A percentile compares a stretch with the other conserved stretches of the same genome.
These are phyloP conservation scores for Limnephilus rhombicus DNA, from an alignment of 2,888 invertebrate genomes.

Conservation along the genomic window DNA sequence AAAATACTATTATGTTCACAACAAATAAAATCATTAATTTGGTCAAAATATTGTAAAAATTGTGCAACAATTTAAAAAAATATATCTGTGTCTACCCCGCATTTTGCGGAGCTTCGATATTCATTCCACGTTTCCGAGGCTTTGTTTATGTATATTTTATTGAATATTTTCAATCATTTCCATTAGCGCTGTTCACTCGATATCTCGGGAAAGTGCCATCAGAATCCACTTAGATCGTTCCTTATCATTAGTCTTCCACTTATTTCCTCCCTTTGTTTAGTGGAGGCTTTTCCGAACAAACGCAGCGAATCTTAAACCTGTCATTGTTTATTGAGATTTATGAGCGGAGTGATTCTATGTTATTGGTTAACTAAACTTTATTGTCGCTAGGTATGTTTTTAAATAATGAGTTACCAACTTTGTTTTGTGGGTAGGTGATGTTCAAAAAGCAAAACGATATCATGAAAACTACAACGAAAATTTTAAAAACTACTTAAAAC, in stretches of 20 bases:
- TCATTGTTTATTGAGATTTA: not conserved
- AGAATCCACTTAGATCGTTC: slow-evolving; percentile 24
- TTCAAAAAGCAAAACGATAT: too few species aligned
- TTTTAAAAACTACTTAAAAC: too few species aligned
- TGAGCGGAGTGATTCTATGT: not conserved
- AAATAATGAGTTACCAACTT: too few species aligned
- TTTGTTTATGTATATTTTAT: not conserved
- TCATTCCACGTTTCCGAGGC: not conserved
- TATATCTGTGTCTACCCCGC: not conserved
- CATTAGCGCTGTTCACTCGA: slow-evolving; percentile 35
- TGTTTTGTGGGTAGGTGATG: too few species aligned
- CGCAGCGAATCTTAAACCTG: not conserved
- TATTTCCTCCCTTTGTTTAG: not conserved
- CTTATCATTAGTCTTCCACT: slow-evolving; percentile 31
- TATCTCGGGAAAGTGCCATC: slow-evolving; percentile 14
- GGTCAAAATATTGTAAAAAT: too few species aligned
- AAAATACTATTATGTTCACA: too few species aligned
- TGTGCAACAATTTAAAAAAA: not conserved
- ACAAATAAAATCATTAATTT: not conserved
- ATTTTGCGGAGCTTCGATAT: not conserved
- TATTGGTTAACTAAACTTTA: too few species aligned
- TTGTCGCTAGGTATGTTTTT: too few species aligned
- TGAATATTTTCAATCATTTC: slow-evolving; percentile 18
- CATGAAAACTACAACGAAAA: too few species aligned
- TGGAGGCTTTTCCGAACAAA: not conserved